Percentiles rank a stretch among this genome's conserved stretches.
Conservation (phyloP, 2,113 vertebrate species). For the Cathartes aura region DNA sequence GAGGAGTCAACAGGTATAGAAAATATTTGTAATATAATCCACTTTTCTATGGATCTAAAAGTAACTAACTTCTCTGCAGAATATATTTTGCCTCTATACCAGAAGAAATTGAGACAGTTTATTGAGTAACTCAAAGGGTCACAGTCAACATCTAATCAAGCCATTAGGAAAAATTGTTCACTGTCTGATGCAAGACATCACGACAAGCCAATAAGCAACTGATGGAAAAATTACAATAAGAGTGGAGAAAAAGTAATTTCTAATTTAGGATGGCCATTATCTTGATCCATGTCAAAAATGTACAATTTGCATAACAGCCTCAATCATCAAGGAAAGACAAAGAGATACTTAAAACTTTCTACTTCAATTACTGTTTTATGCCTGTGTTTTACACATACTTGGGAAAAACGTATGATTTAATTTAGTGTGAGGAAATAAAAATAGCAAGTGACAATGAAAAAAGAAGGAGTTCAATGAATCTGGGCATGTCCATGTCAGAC, state of each 20-base stretch:
- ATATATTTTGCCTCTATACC: background rate
- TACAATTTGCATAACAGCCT: background rate
- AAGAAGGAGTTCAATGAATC: background rate
- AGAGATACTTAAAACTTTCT: background rate
- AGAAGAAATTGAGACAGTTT: background rate
- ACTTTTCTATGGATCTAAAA: background rate
- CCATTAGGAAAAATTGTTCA: background rate
- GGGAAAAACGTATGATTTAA: background rate
- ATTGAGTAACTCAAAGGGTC: background rate
- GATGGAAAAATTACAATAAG: background rate
- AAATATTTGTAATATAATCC: background rate
- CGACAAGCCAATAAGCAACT: background rate
- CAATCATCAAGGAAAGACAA: background rate
- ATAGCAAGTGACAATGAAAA: background rate
- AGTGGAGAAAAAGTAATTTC: background rate
- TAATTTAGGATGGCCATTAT: background rate
- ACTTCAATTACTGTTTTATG: background rate
- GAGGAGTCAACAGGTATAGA: background rate
- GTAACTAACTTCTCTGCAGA: background rate
- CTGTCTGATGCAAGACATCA: background rate
- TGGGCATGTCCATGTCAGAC: background rate
- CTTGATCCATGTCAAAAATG: background rate
- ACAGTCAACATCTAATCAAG: background rate
- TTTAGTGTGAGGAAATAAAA: background rate
- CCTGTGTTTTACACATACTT: background rate